Evolutionary conservation across 2,888 invertebrate genomes (phyloP).

Genomic region (Agrotis exclamationis): DNA sequence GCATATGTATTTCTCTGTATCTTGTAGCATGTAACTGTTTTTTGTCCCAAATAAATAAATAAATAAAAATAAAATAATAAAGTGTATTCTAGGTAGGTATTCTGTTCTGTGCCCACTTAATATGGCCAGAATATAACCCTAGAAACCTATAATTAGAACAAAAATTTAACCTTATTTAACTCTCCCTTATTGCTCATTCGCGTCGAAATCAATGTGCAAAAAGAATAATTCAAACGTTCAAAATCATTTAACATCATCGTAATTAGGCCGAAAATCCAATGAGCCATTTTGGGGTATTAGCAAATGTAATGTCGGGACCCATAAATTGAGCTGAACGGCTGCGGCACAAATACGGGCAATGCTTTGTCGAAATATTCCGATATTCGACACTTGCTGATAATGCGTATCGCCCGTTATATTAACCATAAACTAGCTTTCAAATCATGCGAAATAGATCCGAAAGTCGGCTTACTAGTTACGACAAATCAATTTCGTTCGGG

Average conservation of each 20-base stretch:
- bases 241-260: slow-evolving; percentile 31
- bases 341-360: slow-evolving; percentile 27
- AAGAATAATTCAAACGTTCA: slow-evolving; percentile 10
- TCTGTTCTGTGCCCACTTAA: too few relatives aligned
- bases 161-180: neutral
- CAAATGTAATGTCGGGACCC: slow-evolving; percentile 24
- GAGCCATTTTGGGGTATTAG: slow-evolving; percentile 19
- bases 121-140: neutral
- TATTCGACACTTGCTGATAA: slow-evolving; percentile 33
- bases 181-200: neutral
- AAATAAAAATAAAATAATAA: too few relatives aligned
- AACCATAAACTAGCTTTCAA: slow-evolving; percentile 9
- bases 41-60: neutral
- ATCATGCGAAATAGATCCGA: slow-evolving; percentile 11
- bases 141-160: neutral
- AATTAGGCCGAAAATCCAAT: slow-evolving; percentile 30
- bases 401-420: slow-evolving; percentile 20
- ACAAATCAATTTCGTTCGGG: neutral
- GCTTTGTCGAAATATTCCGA: slow-evolving; percentile 33
- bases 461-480: neutral
- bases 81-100: too few relatives aligned
- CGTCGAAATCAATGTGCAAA: neutral
- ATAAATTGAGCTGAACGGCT: slow-evolving; percentile 39
- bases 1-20: too few relatives aligned
- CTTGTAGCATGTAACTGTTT: too few relatives aligned